These are phyloP conservation scores for Dipodomys stephensi DNA, from an alignment of 2,113 vertebrate species.

Conservation along the genomic window DNA sequence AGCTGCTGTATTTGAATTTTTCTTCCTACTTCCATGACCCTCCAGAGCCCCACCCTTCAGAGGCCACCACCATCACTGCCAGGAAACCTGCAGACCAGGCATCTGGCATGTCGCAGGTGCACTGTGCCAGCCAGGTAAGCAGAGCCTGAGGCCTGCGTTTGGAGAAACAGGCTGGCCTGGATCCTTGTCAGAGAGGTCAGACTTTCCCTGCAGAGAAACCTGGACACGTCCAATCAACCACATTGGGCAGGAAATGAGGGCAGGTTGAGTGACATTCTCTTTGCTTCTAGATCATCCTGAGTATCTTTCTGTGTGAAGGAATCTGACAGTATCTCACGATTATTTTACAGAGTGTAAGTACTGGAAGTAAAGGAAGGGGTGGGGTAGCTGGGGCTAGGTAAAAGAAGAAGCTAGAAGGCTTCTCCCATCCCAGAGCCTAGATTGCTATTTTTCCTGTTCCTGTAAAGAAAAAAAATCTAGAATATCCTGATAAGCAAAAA, in stretches of 20 bases:
- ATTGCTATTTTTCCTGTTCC: conserved; percentile 58
- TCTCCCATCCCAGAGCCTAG: background rate
- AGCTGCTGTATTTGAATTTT: background rate
- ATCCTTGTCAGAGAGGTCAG: background rate
- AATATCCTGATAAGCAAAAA: conserved; percentile 54
- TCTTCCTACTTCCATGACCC: background rate
- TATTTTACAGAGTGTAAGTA: conserved; percentile 20
- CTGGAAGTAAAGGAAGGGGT: conserved; percentile 22
- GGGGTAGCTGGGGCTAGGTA: background rate
- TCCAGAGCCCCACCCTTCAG: background rate
- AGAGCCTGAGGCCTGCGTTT: background rate
- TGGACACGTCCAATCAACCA: background rate
- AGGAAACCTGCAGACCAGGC: background rate
- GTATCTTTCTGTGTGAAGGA: background rate
- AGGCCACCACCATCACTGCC: background rate
- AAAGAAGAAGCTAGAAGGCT: conserved; percentile 59
- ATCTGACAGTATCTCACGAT: background rate
- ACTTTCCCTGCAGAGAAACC: background rate
- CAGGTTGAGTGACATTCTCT: background rate
- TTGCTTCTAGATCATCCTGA: background rate
- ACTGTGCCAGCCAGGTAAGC: background rate
- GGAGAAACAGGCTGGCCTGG: background rate
- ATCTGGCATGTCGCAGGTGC: background rate
- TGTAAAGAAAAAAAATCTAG: conserved; percentile 24
- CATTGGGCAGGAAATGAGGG: fast-evolving